Evolutionary conservation across 2,888 invertebrate species (phyloP).

Genomic region (Lottia gigantea): DNA sequence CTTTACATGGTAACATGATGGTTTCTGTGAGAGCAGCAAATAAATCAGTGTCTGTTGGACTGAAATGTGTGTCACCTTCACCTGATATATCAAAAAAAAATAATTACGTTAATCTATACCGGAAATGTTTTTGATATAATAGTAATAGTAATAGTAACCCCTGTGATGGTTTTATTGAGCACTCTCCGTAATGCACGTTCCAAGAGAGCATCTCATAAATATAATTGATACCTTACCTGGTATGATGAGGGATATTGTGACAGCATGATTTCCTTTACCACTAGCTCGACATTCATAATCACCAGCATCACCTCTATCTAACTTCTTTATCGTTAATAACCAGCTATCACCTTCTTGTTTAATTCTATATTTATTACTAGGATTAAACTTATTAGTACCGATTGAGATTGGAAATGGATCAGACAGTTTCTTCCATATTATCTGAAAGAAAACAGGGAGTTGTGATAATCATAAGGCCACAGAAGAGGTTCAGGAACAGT

Average conservation of each 20-base stretch:
- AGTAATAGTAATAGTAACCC: no score
- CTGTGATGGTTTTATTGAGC: no score
- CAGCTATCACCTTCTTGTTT: constrained; percentile 17
- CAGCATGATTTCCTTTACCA: constrained; percentile 19
- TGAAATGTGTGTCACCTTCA: constrained; percentile 15
- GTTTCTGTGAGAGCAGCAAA: constrained; percentile 16
- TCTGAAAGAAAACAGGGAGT: constrained; percentile 16
- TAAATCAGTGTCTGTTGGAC: constrained; percentile 15
- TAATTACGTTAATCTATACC: no score
- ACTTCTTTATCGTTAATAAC: constrained; percentile 29
- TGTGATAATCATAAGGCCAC: no score
- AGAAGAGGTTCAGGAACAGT: no score
- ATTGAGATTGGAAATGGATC: constrained; percentile 35
- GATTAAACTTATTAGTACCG: constrained; percentile 28
- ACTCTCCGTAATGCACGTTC: no score
- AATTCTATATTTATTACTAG: constrained; percentile 25
- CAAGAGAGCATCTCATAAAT: no score
- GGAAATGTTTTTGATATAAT: no score
- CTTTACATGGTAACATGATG: constrained; percentile 23
- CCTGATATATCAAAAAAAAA: constrained; percentile 8
- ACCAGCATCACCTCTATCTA: constrained; percentile 28
- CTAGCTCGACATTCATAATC: constrained; percentile 36
- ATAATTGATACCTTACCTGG: constrained; percentile 15
- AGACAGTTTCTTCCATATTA: constrained; percentile 31
- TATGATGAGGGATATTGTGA: constrained; percentile 30